These are phyloP conservation scores for Buphagus erythrorhynchus DNA, from an alignment of 2,797 vertebrate genomes.

Conservation along the genomic window DNA sequence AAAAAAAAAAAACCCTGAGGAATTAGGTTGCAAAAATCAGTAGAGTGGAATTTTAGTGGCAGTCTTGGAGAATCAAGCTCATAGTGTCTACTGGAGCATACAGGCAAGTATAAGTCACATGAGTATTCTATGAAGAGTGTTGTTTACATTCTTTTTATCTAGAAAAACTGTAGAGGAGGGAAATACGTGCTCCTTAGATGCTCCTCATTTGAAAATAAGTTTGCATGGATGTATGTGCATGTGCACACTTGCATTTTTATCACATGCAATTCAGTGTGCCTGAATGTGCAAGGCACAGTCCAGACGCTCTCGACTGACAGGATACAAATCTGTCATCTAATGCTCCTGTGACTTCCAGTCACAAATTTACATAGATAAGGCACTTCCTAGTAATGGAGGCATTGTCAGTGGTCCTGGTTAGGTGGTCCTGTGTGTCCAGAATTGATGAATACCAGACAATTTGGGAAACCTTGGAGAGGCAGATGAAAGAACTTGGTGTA, in stretches of 20 bases:
- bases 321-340: neutral
- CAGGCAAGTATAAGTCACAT: slow-evolving; percentile 49
- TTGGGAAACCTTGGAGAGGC: neutral
- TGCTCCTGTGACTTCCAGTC: neutral
- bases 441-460: neutral
- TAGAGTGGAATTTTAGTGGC: slow-evolving; percentile 67
- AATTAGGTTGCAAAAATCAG: slow-evolving; percentile 70
- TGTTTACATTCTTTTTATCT: slow-evolving; percentile 12
- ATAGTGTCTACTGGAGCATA: slow-evolving; percentile 59
- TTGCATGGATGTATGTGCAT: rapidly evolving
- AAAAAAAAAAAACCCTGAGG: neutral
- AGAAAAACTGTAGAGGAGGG: neutral
- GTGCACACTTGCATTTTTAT: rapidly evolving
- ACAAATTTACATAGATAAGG: neutral
- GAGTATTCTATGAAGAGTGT: slow-evolving; percentile 18
- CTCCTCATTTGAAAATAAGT: neutral
- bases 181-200: neutral
- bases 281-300: neutral
- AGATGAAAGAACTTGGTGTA: neutral
- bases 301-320: neutral
- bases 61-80: slow-evolving; percentile 72
- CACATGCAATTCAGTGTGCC: neutral
- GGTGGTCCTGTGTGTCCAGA: neutral
- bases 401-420: slow-evolving; percentile 21
- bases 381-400: neutral